Conservation (phyloP, 2,113 vertebrate genomes). For the Sturnira hondurensis region DNA sequence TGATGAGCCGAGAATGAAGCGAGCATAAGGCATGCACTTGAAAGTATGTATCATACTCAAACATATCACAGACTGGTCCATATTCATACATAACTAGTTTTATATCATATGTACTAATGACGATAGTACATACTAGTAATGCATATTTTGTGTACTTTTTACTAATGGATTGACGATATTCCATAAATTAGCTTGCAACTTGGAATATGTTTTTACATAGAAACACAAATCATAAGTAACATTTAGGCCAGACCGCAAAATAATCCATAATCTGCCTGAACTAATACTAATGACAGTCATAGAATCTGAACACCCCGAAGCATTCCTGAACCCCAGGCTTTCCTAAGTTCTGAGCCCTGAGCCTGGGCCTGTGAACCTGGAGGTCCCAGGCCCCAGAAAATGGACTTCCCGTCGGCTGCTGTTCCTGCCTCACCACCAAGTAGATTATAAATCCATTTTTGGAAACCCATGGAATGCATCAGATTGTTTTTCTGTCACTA, state of each 20-base stretch:
- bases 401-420: background rate
- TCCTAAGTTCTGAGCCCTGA: background rate
- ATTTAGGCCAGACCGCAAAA: background rate
- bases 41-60: background rate
- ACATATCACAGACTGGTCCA: background rate
- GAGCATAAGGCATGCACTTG: background rate
- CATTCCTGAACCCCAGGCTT: background rate
- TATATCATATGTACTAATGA: too few relatives aligned
- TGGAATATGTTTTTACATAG: background rate
- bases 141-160: background rate
- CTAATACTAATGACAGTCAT: background rate
- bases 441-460: background rate
- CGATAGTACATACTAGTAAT: background rate
- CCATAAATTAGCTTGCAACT: background rate
- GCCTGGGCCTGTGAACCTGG: background rate
- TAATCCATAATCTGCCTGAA: background rate
- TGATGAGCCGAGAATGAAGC: background rate
- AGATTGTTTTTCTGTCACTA: background rate
- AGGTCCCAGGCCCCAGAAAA: rapidly evolving
- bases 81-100: background rate
- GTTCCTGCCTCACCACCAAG: background rate
- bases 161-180: background rate
- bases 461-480: background rate
- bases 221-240: background rate
- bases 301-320: background rate